These are phyloP conservation scores for Ardeotis arabs DNA, from an alignment of 2,113 vertebrate genomes.

Conservation along the genomic window DNA sequence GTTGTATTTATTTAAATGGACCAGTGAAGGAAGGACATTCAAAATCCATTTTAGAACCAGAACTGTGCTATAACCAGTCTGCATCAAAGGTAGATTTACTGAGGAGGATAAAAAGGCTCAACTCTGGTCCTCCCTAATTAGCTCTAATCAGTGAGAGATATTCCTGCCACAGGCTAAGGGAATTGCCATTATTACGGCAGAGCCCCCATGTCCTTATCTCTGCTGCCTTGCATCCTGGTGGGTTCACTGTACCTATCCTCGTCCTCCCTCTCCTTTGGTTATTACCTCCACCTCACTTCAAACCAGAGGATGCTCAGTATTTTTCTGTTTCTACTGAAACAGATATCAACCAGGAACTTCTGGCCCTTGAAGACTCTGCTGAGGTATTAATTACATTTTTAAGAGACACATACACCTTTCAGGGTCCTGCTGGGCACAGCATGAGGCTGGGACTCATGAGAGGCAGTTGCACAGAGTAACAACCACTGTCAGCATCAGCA, in stretches of 20 bases:
- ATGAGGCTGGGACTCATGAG: background rate
- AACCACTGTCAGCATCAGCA: background rate
- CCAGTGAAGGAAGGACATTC: background rate
- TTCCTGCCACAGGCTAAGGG: slow-evolving; percentile 27
- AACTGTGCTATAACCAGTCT: background rate
- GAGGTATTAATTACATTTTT: background rate
- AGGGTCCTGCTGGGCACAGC: background rate
- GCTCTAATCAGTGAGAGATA: slow-evolving; percentile 19
- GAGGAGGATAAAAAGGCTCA: slow-evolving; percentile 4
- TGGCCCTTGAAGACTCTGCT: background rate
- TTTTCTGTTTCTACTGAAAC: background rate
- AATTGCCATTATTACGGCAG: background rate
- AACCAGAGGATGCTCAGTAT: background rate
- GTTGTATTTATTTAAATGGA: slow-evolving; percentile 28
- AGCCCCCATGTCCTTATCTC: background rate
- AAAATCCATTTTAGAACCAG: background rate
- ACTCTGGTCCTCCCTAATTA: background rate
- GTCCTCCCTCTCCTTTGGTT: background rate
- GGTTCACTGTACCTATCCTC: background rate
- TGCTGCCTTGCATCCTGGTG: background rate
- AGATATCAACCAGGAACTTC: background rate
- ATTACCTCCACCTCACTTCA: background rate
- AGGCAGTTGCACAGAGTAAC: background rate
- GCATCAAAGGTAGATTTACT: slow-evolving; percentile 32
- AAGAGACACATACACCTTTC: background rate